Evolutionary conservation across 2,113 vertebrate genomes (phyloP).

Genomic region (Prunella himalayana): DNA sequence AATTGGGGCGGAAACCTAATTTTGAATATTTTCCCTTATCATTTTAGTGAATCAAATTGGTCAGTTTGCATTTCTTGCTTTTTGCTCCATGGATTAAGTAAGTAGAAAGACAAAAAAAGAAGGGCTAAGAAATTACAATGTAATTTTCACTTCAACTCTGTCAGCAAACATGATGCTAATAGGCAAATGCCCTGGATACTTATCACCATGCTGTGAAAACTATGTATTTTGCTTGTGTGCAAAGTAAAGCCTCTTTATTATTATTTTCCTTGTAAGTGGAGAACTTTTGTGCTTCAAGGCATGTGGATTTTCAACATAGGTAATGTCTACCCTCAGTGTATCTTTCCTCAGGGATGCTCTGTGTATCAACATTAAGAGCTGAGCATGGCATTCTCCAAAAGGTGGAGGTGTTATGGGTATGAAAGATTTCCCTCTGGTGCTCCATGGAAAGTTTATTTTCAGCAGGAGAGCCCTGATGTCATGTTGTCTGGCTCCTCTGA

Average conservation of each 20-base stretch:
- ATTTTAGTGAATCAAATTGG: neutral
- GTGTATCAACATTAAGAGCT: neutral
- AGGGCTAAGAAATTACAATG: fast-evolving
- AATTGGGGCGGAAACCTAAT: neutral
- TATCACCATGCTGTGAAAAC: neutral
- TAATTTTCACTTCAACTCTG: neutral
- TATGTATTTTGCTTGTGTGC: neutral
- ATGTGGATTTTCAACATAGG: neutral
- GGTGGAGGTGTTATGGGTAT: neutral
- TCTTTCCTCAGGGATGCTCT: neutral
- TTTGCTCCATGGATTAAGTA: neutral
- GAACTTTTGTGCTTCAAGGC: neutral
- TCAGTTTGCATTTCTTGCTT: neutral
- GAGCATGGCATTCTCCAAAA: neutral
- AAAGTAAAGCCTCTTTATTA: neutral
- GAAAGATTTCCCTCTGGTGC: neutral
- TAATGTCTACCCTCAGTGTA: fast-evolving
- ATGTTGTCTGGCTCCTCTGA: neutral
- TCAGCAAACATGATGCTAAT: neutral
- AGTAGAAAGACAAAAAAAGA: neutral
- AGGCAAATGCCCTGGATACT: neutral
- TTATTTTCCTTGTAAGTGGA: neutral
- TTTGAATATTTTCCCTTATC: neutral
- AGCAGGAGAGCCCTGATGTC: neutral
- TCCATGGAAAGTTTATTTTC: neutral